Base-by-base conservation (phyloP, 2,888 invertebrate genomes). In the Amphimallon solstitiale region DNA sequence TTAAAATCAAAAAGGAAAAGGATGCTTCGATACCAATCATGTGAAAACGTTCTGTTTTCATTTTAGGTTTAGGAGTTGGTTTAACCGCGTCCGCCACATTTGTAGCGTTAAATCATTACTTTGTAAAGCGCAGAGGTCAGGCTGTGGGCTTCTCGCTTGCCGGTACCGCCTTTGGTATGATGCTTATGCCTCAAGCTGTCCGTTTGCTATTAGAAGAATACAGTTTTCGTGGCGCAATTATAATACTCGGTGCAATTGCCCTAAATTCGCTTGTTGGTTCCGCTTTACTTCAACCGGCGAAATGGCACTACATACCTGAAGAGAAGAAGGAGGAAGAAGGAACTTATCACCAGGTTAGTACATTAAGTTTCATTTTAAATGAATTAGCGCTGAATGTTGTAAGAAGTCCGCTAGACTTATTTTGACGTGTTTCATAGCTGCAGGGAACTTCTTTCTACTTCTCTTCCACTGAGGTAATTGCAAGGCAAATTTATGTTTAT, bases 131-230 rank as follows among this genome's bases (percentile, higher is more conserved):
- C 78, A 87, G 92, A 17, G 92, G 92, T 0, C 92, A 92, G 79
- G 92, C 92, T 0, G 91, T 92, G 5, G 92, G 92, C 0, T 83
- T 92, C 19, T 92, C 92, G 0, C 89, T 92, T 87, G 92, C 92
- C 0, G 92, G 92, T 0, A 92, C 92, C 0, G 91, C 92, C 2
- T 85, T 92, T 73, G 92, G 92, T 2, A 88, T 92, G 84, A 88
- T 92, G 86, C 85, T 92, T 67, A 90, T 92, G 88, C 92, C 92
- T 0, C 92, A 92, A 78, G 85, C 90, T 67, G 90, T 92, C 67
- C 85, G 88, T 51, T 72, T 90, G 3, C 81, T 92, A 10, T 82
- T 92, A 5, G 86, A 86, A 49, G 84, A 84, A 64, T 92, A 85
- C 75, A 87, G 86, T 51, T 91, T 91, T 79, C 84, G 88, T 62